phyloP scores from a whole-genome alignment of 2,113 vertebrate genomes.

The Ifrita kowaldi region DNA sequence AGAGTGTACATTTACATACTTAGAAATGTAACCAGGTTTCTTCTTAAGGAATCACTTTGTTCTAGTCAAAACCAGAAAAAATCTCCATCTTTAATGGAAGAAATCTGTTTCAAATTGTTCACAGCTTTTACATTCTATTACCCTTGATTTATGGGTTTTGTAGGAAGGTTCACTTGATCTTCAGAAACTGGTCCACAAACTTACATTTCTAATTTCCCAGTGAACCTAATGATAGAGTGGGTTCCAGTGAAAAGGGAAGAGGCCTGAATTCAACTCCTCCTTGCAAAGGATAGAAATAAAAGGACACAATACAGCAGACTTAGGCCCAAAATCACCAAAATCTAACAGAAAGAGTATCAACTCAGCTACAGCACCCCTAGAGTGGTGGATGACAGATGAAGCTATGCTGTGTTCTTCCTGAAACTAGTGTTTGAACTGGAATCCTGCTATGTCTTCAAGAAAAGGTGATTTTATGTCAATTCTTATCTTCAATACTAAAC shows the following conservation, averaged over 20 bases:
- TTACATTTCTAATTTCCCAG: not conserved
- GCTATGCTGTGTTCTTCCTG: not conserved
- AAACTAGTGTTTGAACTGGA: not conserved
- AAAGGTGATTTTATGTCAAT: not conserved
- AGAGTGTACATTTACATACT: not conserved
- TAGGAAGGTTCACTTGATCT: not conserved
- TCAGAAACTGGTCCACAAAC: not conserved
- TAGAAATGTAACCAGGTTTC: not conserved
- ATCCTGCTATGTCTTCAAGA: not conserved
- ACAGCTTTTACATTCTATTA: not conserved
- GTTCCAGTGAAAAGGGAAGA: not conserved
- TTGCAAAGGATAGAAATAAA: not conserved
- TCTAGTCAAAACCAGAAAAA: not conserved
- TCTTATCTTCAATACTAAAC: not conserved
- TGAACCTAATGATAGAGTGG: not conserved
- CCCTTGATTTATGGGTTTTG: not conserved
- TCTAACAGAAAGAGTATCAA: not conserved
- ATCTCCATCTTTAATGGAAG: not conserved
- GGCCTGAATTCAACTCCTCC: not conserved
- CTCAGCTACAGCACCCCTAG: not conserved
- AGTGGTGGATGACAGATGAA: not conserved
- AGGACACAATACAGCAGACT: not conserved
- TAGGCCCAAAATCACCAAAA: not conserved
- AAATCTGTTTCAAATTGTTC: not conserved
- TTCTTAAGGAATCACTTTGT: not conserved